A percentile compares a stretch with the other conserved stretches of the same genome.
phyloP scores from a whole-genome alignment of 64 coral and sea anemone genomes.

The Astreopora myriophthalma region DNA sequence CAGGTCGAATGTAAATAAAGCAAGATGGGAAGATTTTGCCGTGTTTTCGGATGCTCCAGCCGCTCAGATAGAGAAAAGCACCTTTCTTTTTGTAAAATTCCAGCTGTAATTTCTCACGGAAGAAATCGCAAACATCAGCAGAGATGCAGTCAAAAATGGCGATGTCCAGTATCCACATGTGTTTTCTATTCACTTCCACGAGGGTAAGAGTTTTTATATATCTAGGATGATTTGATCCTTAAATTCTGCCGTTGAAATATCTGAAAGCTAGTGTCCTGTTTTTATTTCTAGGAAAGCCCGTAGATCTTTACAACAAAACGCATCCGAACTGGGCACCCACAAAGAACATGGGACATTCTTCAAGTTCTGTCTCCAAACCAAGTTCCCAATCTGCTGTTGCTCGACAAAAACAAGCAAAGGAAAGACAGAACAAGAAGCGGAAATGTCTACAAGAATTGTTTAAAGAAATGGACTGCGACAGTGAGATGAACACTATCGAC shows the following conservation, averaged over 20 bases:
- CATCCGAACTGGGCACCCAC: conserved; percentile 34
- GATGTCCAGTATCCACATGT: conserved; percentile 49
- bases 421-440: conserved; percentile 27
- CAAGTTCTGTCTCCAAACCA: neutral
- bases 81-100: neutral
- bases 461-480: neutral
- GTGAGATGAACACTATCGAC: neutral
- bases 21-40: conserved; percentile 62
- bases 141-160: conserved; percentile 57
- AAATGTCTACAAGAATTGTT: conserved; percentile 23
- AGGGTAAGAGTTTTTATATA: conserved; percentile 39
- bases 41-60: conserved; percentile 34
- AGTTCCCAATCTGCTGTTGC: conserved; percentile 6
- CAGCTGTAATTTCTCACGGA: neutral
- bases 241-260: neutral
- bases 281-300: conserved; percentile 2
- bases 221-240: neutral
- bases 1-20: neutral
- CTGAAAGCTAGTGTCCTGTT: conserved; percentile 28
- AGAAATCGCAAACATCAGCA: conserved; percentile 61
- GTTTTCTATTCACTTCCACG: conserved; percentile 60
- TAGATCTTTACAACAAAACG: conserved; percentile 12
- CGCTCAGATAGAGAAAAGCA: conserved; percentile 43
- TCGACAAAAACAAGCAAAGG: neutral
- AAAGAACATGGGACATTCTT: conserved; percentile 37